Percentiles rank a stretch among this genome's conserved stretches.
Evolutionary conservation across 2,888 invertebrate genomes (phyloP).

Genomic region (Lithodes maja): DNA sequence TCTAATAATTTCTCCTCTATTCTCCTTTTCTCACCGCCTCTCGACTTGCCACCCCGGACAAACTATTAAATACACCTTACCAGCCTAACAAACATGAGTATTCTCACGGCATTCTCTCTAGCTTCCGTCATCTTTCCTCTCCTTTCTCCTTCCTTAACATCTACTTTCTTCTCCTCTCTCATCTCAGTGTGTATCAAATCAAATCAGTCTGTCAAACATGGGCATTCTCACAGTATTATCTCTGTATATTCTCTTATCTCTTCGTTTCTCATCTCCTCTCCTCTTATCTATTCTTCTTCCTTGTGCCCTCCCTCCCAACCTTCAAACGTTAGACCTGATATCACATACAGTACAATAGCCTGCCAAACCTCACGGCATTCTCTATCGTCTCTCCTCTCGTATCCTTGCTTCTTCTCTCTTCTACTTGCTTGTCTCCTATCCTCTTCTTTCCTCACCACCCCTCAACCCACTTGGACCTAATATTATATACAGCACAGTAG

Average conservation of each 20-base stretch:
- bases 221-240: not conserved
- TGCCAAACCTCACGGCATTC: not conserved
- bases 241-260: not conserved
- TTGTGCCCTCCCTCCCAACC: not conserved
- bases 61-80: no score
- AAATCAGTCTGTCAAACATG: no score
- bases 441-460: not conserved
- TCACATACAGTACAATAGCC: no score
- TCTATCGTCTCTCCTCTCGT: not conserved
- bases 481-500: no score
- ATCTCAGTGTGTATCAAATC: not conserved
- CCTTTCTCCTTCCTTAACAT: not conserved
- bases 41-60: no score
- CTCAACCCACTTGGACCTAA: not conserved
- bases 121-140: not conserved
- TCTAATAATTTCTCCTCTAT: no score
- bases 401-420: not conserved
- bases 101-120: no score
- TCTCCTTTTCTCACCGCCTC: no score
- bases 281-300: not conserved
- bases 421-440: not conserved
- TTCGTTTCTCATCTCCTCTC: not conserved
- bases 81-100: no score
- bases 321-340: not conserved
- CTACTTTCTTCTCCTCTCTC: not conserved